Conservation (phyloP, 2,113 vertebrate species). For the Pygoscelis adeliae region DNA sequence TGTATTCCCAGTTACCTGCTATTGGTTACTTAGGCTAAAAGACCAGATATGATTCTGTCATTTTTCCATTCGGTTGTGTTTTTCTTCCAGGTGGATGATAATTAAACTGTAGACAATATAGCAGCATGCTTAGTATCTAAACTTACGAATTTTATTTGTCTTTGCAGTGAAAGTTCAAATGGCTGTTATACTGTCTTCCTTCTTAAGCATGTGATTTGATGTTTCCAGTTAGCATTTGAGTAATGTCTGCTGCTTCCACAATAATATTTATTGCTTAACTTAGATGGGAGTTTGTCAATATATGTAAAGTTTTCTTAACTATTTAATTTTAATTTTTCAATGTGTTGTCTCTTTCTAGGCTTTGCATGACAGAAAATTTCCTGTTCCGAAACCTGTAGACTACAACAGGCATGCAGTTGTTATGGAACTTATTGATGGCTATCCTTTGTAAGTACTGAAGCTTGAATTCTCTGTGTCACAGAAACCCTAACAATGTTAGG, state of each 20-base stretch:
- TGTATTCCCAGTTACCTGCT: background rate
- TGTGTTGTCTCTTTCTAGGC: slow-evolving; percentile 73
- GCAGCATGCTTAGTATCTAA: background rate
- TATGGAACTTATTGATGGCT: slow-evolving; percentile 95
- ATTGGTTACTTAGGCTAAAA: background rate
- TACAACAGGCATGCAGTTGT: slow-evolving; percentile 94
- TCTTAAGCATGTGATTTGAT: background rate
- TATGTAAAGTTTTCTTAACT: background rate
- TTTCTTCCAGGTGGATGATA: background rate
- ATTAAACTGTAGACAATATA: background rate
- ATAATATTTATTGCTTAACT: background rate
- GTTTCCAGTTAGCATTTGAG: background rate
- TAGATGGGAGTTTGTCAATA: background rate
- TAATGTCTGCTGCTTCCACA: background rate
- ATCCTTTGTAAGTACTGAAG: slow-evolving; percentile 87
- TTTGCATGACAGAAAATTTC: slow-evolving; percentile 90
- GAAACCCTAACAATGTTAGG: background rate
- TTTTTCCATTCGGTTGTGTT: background rate
- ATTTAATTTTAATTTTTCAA: background rate
- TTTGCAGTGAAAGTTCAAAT: background rate
- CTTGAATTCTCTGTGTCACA: background rate
- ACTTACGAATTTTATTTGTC: background rate
- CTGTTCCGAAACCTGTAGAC: slow-evolving; percentile 94
- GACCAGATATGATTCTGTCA: background rate
- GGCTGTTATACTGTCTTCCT: background rate